These are phyloP conservation scores for Argyresthia goedartella DNA, from an alignment of 2,888 invertebrate species.

Conservation along the genomic window DNA sequence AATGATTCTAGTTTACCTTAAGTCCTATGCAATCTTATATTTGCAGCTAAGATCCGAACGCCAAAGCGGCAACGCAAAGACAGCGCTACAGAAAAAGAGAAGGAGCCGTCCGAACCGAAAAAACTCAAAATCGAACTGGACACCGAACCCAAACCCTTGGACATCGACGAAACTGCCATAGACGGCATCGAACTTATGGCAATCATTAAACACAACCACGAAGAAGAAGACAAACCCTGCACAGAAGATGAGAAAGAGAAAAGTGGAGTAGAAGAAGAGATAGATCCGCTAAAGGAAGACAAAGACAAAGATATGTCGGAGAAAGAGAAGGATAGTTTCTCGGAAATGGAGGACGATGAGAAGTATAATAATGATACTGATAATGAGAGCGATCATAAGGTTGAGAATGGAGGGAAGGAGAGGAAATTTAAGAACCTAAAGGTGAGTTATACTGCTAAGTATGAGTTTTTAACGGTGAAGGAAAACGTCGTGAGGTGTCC, in stretches of 20 bases:
- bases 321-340: conserved; percentile 57
- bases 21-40: background rate
- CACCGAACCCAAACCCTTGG: conserved; percentile 32
- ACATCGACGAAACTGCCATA: conserved; percentile 62
- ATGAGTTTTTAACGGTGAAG: too few relatives aligned
- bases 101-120: conserved; percentile 39
- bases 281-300: background rate
- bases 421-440: conserved; percentile 55
- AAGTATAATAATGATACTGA: conserved; percentile 60
- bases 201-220: conserved; percentile 40
- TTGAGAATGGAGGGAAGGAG: conserved; percentile 33
- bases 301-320: conserved; percentile 38
- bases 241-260: conserved; percentile 48
- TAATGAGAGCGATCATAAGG: conserved; percentile 54
- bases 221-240: conserved; percentile 34
- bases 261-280: background rate
- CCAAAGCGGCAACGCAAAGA: conserved; percentile 70
- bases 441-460: conserved; percentile 22
- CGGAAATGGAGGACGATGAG: conserved; percentile 64
- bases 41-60: conserved; percentile 47
- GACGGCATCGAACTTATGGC: conserved; percentile 66
- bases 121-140: conserved; percentile 46
- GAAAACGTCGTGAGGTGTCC: too few relatives aligned
- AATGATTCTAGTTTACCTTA: background rate
- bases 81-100: conserved; percentile 68